Evolutionary conservation across 2,113 vertebrate species (phyloP), one percentile per base, ranked within the genome.

Genomic region (Aegotheles bennettii): DNA sequence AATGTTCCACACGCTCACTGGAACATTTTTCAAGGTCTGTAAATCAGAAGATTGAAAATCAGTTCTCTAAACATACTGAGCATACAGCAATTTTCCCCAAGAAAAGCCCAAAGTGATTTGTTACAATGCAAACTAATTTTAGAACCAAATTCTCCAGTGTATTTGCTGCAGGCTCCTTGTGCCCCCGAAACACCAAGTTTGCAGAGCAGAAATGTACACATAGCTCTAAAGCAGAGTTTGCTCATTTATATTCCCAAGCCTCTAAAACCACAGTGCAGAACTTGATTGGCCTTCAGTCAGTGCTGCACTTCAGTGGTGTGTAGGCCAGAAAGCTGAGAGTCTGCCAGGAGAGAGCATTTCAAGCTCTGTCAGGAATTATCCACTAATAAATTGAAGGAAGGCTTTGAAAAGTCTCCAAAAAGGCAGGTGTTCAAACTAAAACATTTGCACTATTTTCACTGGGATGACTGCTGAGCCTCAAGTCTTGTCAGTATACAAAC

Each of bases 341-440:
- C 59, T 95, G 94, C 93, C 91, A 80, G 77, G 33, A 84, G 65
- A 53, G 38, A 93, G 61, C 59, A n/a, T 89, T 82, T 82, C 85
- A 42, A 69, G 89, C 93, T 89, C 93, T 83, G 93, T 77, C 84
- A 89, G 87, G 93, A 92, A 71, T 85, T 78, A 77, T 12, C 47
- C 26, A 1, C 81, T 89, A 50, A 92, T 78, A 95, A 96, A 95
- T 81, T 61, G 91, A 73, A 91, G 94, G 71, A 65, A 86, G 67
- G 61, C 42, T 91, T 91, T 94, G 95, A 90, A 90, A 95, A 68
- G 42, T 0, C 73, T 94, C 94, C 96, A 64, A 60, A 64, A 63
- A 87, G 90, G 81, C 92, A 97, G 95, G 94, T 95, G 96, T 90
- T 94, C 71, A 48, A 60, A 67, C 38, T 57, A 11, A 79, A 91